Conservation (phyloP, 2,797 vertebrate species). For the Platyrinchus mystaceus region DNA sequence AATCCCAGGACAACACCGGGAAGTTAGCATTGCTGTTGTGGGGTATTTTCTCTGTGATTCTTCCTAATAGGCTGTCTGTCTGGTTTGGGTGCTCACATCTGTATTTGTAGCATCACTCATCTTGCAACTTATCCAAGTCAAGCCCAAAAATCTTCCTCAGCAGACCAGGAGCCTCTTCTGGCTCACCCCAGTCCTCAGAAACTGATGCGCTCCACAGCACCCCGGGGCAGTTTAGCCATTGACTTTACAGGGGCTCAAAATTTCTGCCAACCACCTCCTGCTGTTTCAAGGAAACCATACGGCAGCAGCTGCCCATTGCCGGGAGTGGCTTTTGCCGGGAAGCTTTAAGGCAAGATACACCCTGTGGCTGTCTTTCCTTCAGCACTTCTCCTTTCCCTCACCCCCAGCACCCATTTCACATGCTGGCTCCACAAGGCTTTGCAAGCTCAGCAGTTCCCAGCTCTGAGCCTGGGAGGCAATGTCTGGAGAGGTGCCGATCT, state of each 20-base stretch:
- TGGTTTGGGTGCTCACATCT: neutral
- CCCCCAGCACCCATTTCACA: neutral
- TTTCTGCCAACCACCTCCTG: neutral
- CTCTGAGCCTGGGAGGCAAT: neutral
- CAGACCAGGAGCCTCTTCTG: neutral
- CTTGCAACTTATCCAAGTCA: neutral
- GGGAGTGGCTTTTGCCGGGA: neutral
- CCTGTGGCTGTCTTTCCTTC: neutral
- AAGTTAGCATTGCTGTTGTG: neutral
- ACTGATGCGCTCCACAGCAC: neutral
- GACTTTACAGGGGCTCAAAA: neutral
- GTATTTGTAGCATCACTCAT: neutral
- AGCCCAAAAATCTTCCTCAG: neutral
- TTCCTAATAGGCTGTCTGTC: neutral
- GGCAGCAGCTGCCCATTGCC: rapidly evolving
- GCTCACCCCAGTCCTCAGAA: rapidly evolving
- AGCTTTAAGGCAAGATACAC: neutral
- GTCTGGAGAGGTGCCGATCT: rapidly evolving
- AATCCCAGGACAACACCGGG: neutral
- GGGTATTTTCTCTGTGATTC: neutral
- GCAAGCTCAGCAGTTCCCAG: neutral
- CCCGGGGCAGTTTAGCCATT: neutral
- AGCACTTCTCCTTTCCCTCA: neutral
- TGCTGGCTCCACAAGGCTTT: rapidly evolving
- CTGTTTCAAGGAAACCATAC: neutral